Conservation (phyloP, 1,140 invertebrate genomes). For the Brachionus manjavacas region DNA sequence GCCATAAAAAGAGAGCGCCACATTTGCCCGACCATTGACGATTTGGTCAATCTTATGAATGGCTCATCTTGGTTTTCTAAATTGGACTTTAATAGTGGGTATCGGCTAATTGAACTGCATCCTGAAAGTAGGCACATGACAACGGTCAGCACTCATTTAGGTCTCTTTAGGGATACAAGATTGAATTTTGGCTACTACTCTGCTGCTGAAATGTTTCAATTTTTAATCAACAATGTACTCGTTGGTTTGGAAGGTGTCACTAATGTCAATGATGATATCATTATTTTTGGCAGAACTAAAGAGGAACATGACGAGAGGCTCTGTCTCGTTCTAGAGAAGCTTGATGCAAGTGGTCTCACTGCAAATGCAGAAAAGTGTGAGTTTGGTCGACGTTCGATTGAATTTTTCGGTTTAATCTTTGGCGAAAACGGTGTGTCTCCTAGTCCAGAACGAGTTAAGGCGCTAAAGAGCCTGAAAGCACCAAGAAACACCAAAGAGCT, state of each 20-base stretch:
- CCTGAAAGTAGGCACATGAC: constrained; percentile 44
- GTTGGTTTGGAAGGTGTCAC: neutral
- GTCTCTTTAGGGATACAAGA: constrained; percentile 14
- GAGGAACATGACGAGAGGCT: constrained; percentile 44
- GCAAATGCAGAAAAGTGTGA: too few relatives aligned
- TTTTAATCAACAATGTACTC: neutral
- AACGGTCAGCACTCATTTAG: constrained; percentile 45
- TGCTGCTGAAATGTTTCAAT: neutral
- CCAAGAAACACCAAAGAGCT: neutral
- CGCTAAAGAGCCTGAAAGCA: neutral
- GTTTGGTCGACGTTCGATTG: too few relatives aligned
- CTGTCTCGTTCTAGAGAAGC: too few relatives aligned
- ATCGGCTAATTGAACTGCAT: constrained; percentile 45
- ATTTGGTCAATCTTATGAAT: too few relatives aligned
- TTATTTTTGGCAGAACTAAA: constrained; percentile 43
- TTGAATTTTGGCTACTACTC: too few relatives aligned
- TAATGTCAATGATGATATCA: constrained; percentile 45
- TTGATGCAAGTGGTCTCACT: too few relatives aligned
- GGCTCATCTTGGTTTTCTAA: too few relatives aligned
- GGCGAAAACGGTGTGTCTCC: too few relatives aligned
- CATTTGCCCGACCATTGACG: too few relatives aligned
- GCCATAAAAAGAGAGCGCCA: too few relatives aligned
- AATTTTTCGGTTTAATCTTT: too few relatives aligned
- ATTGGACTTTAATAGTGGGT: neutral
- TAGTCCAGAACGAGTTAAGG: too few relatives aligned